Percentiles rank a stretch among this genome's conserved stretches.
phyloP scores from a whole-genome alignment of 2,797 vertebrate genomes.

The Poecile montanus region DNA sequence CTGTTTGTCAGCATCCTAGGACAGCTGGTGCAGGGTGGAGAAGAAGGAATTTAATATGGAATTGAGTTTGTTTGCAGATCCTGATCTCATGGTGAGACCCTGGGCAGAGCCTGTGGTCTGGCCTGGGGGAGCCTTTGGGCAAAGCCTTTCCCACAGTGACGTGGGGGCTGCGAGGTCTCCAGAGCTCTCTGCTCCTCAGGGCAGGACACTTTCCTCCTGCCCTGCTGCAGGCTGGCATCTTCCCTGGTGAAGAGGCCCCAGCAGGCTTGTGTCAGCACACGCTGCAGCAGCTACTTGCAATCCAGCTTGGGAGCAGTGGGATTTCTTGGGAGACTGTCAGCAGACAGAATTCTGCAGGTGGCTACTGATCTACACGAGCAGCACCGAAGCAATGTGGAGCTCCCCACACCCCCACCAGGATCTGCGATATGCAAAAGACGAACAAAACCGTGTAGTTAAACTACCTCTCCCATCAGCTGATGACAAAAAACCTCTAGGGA shows the following conservation, averaged over 20 bases:
- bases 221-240: fast-evolving
- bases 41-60: neutral
- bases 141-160: neutral
- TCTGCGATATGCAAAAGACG: neutral
- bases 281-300: neutral
- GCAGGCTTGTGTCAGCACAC: neutral
- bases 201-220: neutral
- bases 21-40: conserved; percentile 16
- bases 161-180: fast-evolving
- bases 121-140: neutral
- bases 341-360: neutral
- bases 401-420: neutral
- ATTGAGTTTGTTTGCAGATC: neutral
- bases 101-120: neutral
- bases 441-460: fast-evolving
- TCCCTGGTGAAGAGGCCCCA: neutral
- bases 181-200: fast-evolving
- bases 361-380: fast-evolving
- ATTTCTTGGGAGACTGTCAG: neutral
- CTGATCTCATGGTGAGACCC: neutral
- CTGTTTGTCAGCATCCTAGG: conserved; percentile 19
- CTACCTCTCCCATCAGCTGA: neutral
- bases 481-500: neutral
- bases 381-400: neutral
- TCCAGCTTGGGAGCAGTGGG: neutral